Base-by-base conservation (phyloP, 2,797 vertebrate genomes). In the Hydrophis major region DNA sequence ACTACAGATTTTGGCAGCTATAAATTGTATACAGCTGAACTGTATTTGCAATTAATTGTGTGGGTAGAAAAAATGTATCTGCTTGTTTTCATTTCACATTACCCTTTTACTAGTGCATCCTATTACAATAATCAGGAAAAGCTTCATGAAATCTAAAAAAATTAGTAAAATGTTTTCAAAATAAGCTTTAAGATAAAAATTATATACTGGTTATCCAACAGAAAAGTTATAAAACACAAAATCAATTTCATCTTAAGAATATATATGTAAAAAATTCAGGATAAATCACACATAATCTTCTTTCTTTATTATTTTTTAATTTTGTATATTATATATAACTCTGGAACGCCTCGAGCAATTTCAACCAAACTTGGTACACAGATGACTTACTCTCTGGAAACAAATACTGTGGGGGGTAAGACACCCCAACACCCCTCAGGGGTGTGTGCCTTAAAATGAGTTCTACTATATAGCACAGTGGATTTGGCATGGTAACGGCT, bases 21-120 rank as follows among this genome's bases (percentile, higher is more conserved):
- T 95, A 95, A 92, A 93, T 93, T 94, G 55, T 91, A 66, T 96
- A 88, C 94, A 95, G 91, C 66, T 95, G 89, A 96, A 94, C 92
- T 96, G 69, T 95, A 95, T 96, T 96, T 97, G 60, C 92, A 96
- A 95, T 95, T 96, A 96, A 92, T 93, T 97, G 92, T 94, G 92
- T 93, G 88, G 90, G 92, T 96, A 96, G 94, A 95, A 6, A 96
- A 96, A 96, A 95, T 91, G 63, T 83, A 87, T 96, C 94, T 97
- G 93, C 93, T 97, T 96, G 8, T 96, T 96, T 98, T 97, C 2
- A 87, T 95, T 96, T 96, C 78, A 93, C 91, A 93, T 95, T 97
- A 91, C 95, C 96, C 92, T 95, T 94, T 74, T 95, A 95, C 66
- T 92, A 94, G 28, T 50, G 89, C n/a, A 37, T 86, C 55, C 96